A percentile compares a stretch with the other conserved stretches of the same genome.
Conservation (phyloP, 2,797 vertebrate genomes). For the Malacoraja senta region DNA sequence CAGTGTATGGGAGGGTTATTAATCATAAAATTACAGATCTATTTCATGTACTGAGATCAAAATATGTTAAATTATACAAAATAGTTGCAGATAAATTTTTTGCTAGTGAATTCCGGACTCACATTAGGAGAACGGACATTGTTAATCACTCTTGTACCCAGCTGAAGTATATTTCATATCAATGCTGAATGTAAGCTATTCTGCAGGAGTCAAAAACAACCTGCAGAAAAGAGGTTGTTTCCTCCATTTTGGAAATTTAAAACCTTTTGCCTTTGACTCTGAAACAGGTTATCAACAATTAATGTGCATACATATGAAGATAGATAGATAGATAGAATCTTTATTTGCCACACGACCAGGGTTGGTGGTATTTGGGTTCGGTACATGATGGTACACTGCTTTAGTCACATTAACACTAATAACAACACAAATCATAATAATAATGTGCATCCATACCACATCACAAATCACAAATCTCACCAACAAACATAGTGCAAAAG, state of each 20-base stretch:
- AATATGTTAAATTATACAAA: constrained; percentile 10
- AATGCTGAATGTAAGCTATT: background rate
- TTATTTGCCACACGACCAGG: too few relatives aligned
- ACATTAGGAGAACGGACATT: background rate
- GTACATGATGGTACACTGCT: too few relatives aligned
- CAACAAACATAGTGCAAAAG: too few relatives aligned
- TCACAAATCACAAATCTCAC: too few relatives aligned
- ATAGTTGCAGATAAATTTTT: background rate
- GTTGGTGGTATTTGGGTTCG: too few relatives aligned
- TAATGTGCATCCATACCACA: too few relatives aligned
- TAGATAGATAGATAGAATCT: too few relatives aligned
- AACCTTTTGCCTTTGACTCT: too few relatives aligned
- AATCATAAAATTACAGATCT: background rate
- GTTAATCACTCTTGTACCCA: background rate
- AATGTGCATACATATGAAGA: background rate
- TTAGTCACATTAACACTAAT: too few relatives aligned
- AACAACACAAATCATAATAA: too few relatives aligned
- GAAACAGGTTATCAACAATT: background rate
- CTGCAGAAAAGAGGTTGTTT: background rate
- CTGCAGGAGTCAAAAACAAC: background rate
- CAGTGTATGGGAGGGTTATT: background rate
- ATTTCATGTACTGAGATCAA: background rate
- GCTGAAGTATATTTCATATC: background rate
- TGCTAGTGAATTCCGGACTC: background rate
- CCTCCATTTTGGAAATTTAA: background rate